Evolutionary conservation across 2,888 invertebrate genomes (phyloP), one percentile per base, ranked within the genome.

Genomic region (Amaurobius ferox): DNA sequence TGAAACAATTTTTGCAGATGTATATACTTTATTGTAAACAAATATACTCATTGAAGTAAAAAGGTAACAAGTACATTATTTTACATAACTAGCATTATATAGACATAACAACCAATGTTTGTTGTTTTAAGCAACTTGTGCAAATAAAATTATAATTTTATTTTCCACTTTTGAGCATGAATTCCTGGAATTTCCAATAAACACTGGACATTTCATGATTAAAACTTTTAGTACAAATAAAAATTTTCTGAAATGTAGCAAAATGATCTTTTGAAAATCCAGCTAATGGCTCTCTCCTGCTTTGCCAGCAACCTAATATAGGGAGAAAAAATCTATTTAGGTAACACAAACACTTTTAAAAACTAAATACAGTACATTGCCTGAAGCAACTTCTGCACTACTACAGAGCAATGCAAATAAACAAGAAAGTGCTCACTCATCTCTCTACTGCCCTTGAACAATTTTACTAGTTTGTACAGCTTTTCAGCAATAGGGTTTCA

Each of bases 271-370:
- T 3, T 1, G 23, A 55, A 23, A 2, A 6, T 16, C n/a, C 9
- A 67, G 76, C 88, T 71, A 97, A 93, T 97, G 97, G 91, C 96
- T 96, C 91, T 98, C 97, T 40, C 97, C 98, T 91, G 96, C 97
- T 91, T 97, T 97, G 39, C 98, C 98, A 39, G 96, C 95, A 29
- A 87, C 81, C 86, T 86, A 67, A 62, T 61, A 98, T 95, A 90
- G 97, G 93, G 70, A 89, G 89, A 66, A 77, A 83, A 6, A 44
- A n/a, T 30, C 13, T 40, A n/a, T n/a, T n/a, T n/a, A n/a, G n/a
- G n/a, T n/a, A n/a, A n/a, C n/a, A n/a, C n/a, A n/a, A n/a, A n/a
- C n/a, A n/a, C n/a, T n/a, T n/a, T n/a, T n/a, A n/a, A n/a, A n/a
- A n/a, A n/a, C n/a, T n/a, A n/a, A n/a, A n/a, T n/a, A n/a, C n/a